Evolutionary conservation across 2,888 invertebrate genomes (phyloP).

Genomic region (Habrosyne pyritoides): DNA sequence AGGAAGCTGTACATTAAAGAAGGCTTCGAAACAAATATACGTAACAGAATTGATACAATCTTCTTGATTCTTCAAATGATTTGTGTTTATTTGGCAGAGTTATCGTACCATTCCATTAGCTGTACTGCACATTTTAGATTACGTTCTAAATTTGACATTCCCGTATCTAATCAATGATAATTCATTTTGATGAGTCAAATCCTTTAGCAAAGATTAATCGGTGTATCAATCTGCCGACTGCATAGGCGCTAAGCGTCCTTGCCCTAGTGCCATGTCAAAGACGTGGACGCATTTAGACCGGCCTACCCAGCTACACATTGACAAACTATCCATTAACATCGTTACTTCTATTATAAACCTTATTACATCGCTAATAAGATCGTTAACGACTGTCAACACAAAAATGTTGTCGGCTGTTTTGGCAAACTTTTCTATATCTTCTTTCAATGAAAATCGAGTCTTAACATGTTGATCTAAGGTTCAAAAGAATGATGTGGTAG

Average conservation of each 20-base stretch:
- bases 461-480: slow-evolving; percentile 43
- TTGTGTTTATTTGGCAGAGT: no score
- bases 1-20: no score
- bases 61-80: no score
- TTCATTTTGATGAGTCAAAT: slow-evolving; percentile 37
- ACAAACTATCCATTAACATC: slow-evolving; percentile 62
- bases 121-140: no score
- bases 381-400: slow-evolving; percentile 35
- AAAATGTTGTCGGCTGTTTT: slow-evolving; percentile 46
- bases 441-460: slow-evolving; percentile 45
- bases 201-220: slow-evolving; percentile 70
- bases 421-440: slow-evolving; percentile 46
- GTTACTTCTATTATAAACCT: slow-evolving; percentile 60
- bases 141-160: slow-evolving; percentile 14
- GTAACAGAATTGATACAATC: no score
- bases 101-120: no score
- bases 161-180: slow-evolving; percentile 26
- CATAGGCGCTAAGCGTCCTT: slow-evolving; percentile 77
- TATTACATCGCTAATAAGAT: slow-evolving; percentile 45
- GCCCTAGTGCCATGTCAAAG: slow-evolving; percentile 78
- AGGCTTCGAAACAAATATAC: no score
- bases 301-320: slow-evolving; percentile 62
- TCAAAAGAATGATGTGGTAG: slow-evolving; percentile 26
- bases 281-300: slow-evolving; percentile 72
- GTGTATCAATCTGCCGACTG: slow-evolving; percentile 74